Base-by-base conservation (phyloP, 1,140 invertebrate species). In the Heliothis virescens region DNA sequence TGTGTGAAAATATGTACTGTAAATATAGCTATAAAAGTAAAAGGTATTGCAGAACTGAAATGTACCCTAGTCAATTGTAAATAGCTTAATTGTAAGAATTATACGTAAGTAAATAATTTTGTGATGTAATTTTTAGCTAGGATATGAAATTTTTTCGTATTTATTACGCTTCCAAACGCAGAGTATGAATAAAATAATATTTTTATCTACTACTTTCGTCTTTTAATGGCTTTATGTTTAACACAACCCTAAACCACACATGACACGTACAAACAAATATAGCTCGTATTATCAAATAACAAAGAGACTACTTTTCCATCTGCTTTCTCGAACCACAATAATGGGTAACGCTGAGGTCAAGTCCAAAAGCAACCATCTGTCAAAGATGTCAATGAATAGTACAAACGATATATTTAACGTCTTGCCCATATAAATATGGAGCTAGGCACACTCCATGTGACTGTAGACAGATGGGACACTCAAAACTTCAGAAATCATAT, bases 31-130 rank as follows among this genome's bases (percentile, higher is more conserved):
- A 79, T 74, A 12, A 89, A 83, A 83, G 82, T 85, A 82, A 89
- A 85, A 80, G 80, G 81, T 89, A 89, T 91, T 85, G 90, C 92
- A 92, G 93, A 94, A 94, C 93, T 94, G 93, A 94, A 94, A 87
- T 94, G 90, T 94, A 94, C 90, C 92, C 93, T 94, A 94, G 93
- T 94, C 93, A 94, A 94, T 94, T 94, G 93, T 94, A 94, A 89
- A 94, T 94, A 93, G 75, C 79, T 86, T 90, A 83, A 78, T 80
- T 83, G 72, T 90, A 89, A 86, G 82, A 72, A 53, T 53, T 81
- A 77, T 63, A 63, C 60, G 65, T 92, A 93, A 92, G 89, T 88
- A 89, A 84, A 91, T 94, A 92, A 92, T 92, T 84, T 94, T 94
- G 93, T 94, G 93, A 94, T 94, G 90, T 94, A 92, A 93, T 90